Evolutionary conservation across 2,113 vertebrate genomes (phyloP), one percentile per base, ranked within the genome.

Genomic region (Psittacula cyanocephala): DNA sequence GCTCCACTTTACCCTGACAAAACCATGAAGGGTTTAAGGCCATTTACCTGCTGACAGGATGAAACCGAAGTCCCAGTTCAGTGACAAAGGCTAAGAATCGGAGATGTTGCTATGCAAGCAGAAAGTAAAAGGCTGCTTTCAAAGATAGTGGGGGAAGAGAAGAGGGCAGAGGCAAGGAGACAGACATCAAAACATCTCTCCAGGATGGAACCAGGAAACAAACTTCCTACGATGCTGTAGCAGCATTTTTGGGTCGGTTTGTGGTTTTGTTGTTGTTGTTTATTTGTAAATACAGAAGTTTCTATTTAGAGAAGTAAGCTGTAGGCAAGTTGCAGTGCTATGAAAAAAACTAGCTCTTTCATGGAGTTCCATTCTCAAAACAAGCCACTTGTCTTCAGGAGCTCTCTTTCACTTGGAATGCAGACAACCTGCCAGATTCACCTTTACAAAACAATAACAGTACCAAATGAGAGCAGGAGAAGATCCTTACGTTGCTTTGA

Each of bases 21-120:
- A 97, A 97, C 93, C 90, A 91, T 96, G 98, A 98, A 97, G 97
- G 90, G 89, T 97, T 98, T 97, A 96, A 97, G 96, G 98, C 98
- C 98, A 97, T 98, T 98, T 98, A 98, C 98, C 97, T 98, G 96
- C 97, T 98, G 97, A 98, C 97, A 98, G 97, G 97, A 97, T 97
- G 94, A 97, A 98, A 97, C 96, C 97, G 87, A 98, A 98, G 97
- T 98, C 97, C 97, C 92, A 97, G 94, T 98, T 98, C 98, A 98
- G 97, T 98, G 85, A 80, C 98, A 98, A 98, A 98, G 97, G 97
- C 98, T 98, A 98, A 98, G 98, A 98, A 98, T 98, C 98, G 98
- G 98, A 98, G 98, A 98, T 97, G 97, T 98, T 98, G 97, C 97
- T 98, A 98, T 98, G 98, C 97, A 98, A 97, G 96, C 86, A 22